These are phyloP conservation scores for Kryphioiulus occultus DNA, from an alignment of 2,888 invertebrate species.

Conservation along the genomic window DNA sequence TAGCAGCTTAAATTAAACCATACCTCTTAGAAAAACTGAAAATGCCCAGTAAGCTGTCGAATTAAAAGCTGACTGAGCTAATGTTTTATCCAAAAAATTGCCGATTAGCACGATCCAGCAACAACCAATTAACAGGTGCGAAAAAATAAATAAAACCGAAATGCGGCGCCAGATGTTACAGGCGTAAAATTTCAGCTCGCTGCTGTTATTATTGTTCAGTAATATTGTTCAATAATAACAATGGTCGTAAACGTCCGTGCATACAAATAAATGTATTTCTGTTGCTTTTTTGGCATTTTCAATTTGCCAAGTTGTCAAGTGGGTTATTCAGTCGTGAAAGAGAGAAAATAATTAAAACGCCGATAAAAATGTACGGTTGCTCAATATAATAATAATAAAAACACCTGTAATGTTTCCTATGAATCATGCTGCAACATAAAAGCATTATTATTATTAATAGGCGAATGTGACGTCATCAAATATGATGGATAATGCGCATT, in stretches of 20 bases:
- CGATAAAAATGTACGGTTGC: constrained; percentile 39
- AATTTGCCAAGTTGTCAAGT: constrained; percentile 32
- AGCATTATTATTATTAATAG: constrained; percentile 42
- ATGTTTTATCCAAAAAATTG: too few relatives aligned
- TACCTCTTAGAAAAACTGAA: too few relatives aligned
- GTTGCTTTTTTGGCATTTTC: background rate
- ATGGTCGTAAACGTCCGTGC: constrained; percentile 22
- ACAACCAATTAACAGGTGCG: background rate
- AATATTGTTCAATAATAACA: constrained; percentile 19
- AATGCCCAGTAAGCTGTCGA: too few relatives aligned
- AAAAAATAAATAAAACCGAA: background rate
- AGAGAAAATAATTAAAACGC: constrained; percentile 46
- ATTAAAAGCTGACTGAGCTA: too few relatives aligned
- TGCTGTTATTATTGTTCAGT: constrained; percentile 13
- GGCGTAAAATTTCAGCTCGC: background rate
- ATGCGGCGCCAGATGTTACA: background rate
- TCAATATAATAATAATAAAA: constrained; percentile 40
- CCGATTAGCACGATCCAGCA: too few relatives aligned
- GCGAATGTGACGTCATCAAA: constrained; percentile 37
- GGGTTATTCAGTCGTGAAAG: background rate
- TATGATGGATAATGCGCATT: constrained; percentile 28
- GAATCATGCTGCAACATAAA: constrained; percentile 12
- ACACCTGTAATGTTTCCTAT: constrained; percentile 46
- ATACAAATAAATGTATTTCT: constrained; percentile 18
- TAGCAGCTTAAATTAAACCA: too few relatives aligned